Base-by-base conservation (phyloP, 2,888 invertebrate species). In the Cordilura impudica region DNA sequence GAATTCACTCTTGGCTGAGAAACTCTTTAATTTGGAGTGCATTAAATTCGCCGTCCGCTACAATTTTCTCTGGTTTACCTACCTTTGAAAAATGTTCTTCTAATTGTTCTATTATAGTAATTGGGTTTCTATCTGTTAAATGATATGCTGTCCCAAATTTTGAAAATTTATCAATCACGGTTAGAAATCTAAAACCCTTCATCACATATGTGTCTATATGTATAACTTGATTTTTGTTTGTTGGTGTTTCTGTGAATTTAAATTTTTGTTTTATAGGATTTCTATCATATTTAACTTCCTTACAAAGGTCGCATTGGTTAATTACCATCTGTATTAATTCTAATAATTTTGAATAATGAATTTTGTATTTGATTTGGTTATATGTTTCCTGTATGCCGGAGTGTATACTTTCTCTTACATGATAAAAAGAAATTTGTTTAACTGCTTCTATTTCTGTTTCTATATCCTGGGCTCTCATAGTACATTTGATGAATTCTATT, bases 21-120 rank as follows among this genome's bases (percentile, higher is more conserved):
- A 70, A 79, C 51, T 77, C 75, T 60, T 72, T 76, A 31, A 81
- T 72, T 53, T 58, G 70, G 35, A 65, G 21, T 26, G 65, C 69
- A 45, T 76, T 82, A 35, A 80, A 80, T 73, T 82, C 78, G 19
- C 21, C 21, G 21, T 47, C 47, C 2, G 47, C 47, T 47, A 47
- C 16, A 19, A 47, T 47, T 47, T 47, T 47, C 2, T 47, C 19
- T 47, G 47, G 47, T n/a, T 47, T 47, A 8, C 47, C 47, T 3
- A 19, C 12, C 21, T 47, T 47, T 19, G 47, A 10, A 19, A 47
- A 47, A 19, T 47, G 47, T 18, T 47, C 47, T 47, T 47, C 19
- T 10, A 47, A 47, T 47, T 47, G 19, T 47, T 47, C 19, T 4
- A 19, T 47, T 18, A 47, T 47, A 14, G 47, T 47, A 19, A 19